phyloP scores from a whole-genome alignment of 2,888 invertebrate species.

The Gerris lacustris region DNA sequence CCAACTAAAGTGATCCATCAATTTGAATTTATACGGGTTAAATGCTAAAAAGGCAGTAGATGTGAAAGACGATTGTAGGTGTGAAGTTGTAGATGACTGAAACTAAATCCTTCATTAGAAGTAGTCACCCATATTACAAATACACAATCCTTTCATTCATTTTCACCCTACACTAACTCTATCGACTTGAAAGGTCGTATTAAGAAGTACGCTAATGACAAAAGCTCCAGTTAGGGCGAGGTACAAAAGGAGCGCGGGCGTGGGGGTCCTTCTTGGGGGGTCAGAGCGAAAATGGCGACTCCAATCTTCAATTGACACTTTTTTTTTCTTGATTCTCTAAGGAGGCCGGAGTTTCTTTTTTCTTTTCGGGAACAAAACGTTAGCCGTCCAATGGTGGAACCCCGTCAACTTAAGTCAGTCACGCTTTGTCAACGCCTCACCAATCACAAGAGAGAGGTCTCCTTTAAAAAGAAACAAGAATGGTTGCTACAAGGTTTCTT shows the following conservation, averaged over 20 bases:
- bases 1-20: too few species aligned
- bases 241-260: neutral
- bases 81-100: too few species aligned
- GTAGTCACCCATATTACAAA: too few species aligned
- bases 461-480: neutral
- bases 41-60: too few species aligned
- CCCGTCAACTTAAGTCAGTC: neutral
- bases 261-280: constrained; percentile 1
- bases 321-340: neutral
- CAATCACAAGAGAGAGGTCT: neutral
- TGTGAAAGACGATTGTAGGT: too few species aligned
- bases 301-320: neutral
- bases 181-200: too few species aligned
- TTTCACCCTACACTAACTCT: too few species aligned
- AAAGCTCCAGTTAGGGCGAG: neutral
- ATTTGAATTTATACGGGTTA: too few species aligned
- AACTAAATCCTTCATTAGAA: too few species aligned
- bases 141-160: too few species aligned
- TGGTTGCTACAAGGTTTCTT: neutral
- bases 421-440: constrained; percentile 1
- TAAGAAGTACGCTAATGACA: neutral
- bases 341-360: neutral
- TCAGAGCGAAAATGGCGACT: neutral
- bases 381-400: neutral
- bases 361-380: neutral